Evolutionary conservation across 2,797 vertebrate genomes (phyloP).

Genomic region (Lagodon rhomboides): DNA sequence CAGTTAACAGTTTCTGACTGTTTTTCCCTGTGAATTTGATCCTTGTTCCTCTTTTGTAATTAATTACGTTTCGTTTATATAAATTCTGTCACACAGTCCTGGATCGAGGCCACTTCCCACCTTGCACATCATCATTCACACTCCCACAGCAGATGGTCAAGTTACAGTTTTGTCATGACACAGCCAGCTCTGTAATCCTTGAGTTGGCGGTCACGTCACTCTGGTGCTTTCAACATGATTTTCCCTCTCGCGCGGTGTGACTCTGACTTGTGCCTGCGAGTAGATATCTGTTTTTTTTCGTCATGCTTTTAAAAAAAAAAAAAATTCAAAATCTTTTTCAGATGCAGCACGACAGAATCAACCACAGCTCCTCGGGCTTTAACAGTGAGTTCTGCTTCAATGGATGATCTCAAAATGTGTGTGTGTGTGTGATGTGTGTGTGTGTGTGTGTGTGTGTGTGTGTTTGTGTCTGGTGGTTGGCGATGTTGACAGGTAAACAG

Average conservation of each 20-base stretch:
- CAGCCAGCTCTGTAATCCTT: constrained; percentile 32
- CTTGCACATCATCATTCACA: constrained; percentile 32
- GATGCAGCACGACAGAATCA: constrained; percentile 44
- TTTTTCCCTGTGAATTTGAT: too few relatives aligned
- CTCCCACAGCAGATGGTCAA: constrained; percentile 36
- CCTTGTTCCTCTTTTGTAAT: neutral
- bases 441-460: neutral
- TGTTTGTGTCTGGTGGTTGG: constrained; percentile 2
- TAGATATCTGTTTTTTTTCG: neutral
- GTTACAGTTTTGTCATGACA: constrained; percentile 29
- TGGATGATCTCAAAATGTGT: neutral
- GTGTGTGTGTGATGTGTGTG: neutral
- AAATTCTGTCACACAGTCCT: neutral
- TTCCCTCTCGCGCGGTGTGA: neutral
- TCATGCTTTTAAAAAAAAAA: neutral
- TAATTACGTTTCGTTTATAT: neutral
- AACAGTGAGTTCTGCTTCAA: constrained; percentile 68
- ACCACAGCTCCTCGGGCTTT: constrained; percentile 50
- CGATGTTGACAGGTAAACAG: neutral
- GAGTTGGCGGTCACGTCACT: neutral
- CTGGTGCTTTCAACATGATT: neutral
- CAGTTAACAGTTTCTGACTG: too few relatives aligned
- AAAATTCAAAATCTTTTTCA: neutral
- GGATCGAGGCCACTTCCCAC: neutral
- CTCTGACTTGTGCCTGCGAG: neutral